Base-by-base conservation (phyloP, 2,113 vertebrate species). In the Clarias macrocephalus region DNA sequence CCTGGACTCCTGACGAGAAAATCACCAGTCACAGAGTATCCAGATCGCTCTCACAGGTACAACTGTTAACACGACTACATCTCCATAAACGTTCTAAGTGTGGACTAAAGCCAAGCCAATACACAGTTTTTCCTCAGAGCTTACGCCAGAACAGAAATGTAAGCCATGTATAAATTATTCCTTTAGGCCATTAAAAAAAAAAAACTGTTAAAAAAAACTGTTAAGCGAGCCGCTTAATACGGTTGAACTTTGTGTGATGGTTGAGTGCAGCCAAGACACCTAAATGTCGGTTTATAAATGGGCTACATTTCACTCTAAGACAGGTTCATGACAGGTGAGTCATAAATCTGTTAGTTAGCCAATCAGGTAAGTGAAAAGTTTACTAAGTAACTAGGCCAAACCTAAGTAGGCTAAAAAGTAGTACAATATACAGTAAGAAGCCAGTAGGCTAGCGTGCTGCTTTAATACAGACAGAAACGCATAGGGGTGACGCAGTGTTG, bases 1-100 rank as follows among this genome's bases (percentile, higher is more conserved):
- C 95, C 42, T 95, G 93, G 95, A 94, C 95, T 73, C 92, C 94
- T 79, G 95, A 95, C 54, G 95, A 96, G 60, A 95, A 89, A 90
- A 85, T n/a, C 8, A n/a, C 82, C n/a, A 93, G 88, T 68, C 86
- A 91, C 10, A 89, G 92, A 62, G 87, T 94, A 82, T 94, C 95
- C 72, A 93, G 94, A 88, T 93, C 94, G 1, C 90, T 94, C 57
- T 94, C 95, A 89, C 95, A 95, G 95, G 95, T 96, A 90, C 33
- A 94, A 90, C 77, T 18, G 7, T 66, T 54, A 83, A 56, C 68
- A 70, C 57, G 25, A 65, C 7, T 65, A 54, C 37, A 63, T 63
- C 37, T 54, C 1, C 9, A 63, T 60, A 13, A 19, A 8, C 11
- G 52, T 80, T 16, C 30, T 62, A 48, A 48, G 12, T 62, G 56